Evolutionary conservation across 2,888 invertebrate genomes (phyloP), one percentile per base, ranked within the genome.

Genomic region (Myopa testacea): DNA sequence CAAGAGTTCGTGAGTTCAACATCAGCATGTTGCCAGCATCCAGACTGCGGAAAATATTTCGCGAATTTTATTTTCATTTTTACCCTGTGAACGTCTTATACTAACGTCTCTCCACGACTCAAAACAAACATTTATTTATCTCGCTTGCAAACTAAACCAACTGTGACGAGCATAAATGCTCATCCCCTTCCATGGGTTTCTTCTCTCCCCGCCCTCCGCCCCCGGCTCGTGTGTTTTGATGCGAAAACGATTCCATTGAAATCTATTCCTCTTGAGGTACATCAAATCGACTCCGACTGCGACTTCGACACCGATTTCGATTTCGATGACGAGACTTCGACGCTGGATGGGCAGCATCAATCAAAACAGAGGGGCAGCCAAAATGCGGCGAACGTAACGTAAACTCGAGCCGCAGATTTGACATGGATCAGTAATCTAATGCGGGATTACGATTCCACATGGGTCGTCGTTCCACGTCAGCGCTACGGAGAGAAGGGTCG

Each of bases 401-500:
- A 34, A 83, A 81, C 85, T 84, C 86, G 87, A 88, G 87, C 88
- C 86, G 85, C 86, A 87, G 88, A 88, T 88, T 88, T 88, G 87
- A 88, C 88, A 88, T 88, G 88, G 88, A 88, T 88, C 88, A 88
- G 88, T 88, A 88, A 88, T 87, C 88, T 88, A 88, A 88, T 88
- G 83, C 88, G 88, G 87, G 88, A 88, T 88, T 88, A 88, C 87
- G 87, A 87, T 88, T 88, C 86, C 86, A 85, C 86, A 86, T 86
- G 86, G 85, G 84, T 84, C 82, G 82, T 77, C 79, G 75, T 78
- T 67, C 37, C 68, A 5, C 14, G 10, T 65, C 37, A 38, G 37
- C 12, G 1, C 4, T 6, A 3, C 34, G 38, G 38, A 4, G 14
- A 16, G 16, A 16, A 14, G 14, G 37, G 37, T 14, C 14, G 16